Conservation (phyloP, 2,113 vertebrate genomes). For the Hydrolagus affinis region DNA sequence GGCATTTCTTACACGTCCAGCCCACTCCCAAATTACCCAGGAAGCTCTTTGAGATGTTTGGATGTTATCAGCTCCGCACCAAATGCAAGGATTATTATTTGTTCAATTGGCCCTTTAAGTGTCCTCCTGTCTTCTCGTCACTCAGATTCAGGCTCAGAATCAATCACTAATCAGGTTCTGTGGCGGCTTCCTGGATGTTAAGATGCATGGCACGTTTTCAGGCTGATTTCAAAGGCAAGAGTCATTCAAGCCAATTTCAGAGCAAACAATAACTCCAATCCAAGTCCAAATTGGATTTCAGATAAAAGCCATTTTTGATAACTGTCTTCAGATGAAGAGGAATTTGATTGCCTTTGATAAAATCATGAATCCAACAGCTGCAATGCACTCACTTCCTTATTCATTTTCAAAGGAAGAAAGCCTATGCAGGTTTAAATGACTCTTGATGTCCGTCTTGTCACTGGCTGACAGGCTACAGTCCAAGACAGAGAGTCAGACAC, state of each 20-base stretch:
- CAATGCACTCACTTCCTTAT: background rate
- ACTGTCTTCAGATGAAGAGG: constrained; percentile 3
- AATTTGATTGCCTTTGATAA: background rate
- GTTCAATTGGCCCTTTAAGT: too few species aligned
- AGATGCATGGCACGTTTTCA: too few species aligned
- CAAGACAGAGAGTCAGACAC: background rate
- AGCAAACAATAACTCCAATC: background rate
- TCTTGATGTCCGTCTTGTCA: background rate
- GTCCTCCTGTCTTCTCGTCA: too few species aligned
- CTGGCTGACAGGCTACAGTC: background rate
- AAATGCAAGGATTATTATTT: too few species aligned
- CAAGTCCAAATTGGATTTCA: constrained; percentile 3
- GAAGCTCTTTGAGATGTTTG: too few species aligned
- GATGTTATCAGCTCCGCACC: too few species aligned
- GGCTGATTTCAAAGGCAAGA: background rate
- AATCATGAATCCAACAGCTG: background rate
- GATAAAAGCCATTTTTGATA: background rate
- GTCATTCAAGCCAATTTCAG: constrained; percentile 7
- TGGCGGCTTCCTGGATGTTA: too few species aligned
- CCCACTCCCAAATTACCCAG: too few species aligned
- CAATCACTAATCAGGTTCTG: too few species aligned
- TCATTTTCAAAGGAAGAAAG: background rate
- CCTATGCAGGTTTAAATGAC: background rate
- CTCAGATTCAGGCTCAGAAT: too few species aligned
- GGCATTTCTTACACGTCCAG: too few species aligned